These are phyloP conservation scores for Chelonia mydas DNA, from an alignment of 2,797 vertebrate species.

Conservation along the genomic window DNA sequence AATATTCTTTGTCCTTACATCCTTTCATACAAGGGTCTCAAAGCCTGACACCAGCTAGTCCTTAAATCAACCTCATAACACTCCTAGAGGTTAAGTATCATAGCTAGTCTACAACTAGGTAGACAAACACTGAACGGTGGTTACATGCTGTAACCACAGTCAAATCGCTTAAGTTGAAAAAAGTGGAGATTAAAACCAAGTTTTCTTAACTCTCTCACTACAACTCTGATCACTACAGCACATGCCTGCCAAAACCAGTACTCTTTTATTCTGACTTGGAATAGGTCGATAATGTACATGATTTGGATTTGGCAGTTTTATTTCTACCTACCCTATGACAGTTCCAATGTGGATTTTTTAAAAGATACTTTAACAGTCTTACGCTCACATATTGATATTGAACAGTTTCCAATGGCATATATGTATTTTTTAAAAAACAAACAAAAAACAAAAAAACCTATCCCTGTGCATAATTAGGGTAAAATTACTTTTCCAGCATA, in stretches of 20 bases:
- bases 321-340: background rate
- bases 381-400: background rate
- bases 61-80: background rate
- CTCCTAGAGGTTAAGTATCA: background rate
- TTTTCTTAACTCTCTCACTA: background rate
- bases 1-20: background rate
- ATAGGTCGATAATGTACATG: background rate
- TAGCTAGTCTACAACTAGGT: background rate
- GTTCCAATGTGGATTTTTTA: background rate
- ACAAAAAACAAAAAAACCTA: background rate
- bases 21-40: background rate
- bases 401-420: accelerated
- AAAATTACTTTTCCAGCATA: background rate
- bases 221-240: background rate
- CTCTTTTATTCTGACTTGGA: background rate
- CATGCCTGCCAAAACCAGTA: background rate
- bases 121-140: background rate
- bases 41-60: background rate
- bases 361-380: background rate
- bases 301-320: background rate
- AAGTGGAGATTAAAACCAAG: background rate
- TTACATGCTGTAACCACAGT: background rate
- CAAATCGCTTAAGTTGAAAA: background rate
- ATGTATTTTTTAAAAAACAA: background rate
- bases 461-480: background rate